These are phyloP conservation scores for Psix sp. DNA, from an alignment of 1,140 invertebrate species.

Conservation along the genomic window DNA sequence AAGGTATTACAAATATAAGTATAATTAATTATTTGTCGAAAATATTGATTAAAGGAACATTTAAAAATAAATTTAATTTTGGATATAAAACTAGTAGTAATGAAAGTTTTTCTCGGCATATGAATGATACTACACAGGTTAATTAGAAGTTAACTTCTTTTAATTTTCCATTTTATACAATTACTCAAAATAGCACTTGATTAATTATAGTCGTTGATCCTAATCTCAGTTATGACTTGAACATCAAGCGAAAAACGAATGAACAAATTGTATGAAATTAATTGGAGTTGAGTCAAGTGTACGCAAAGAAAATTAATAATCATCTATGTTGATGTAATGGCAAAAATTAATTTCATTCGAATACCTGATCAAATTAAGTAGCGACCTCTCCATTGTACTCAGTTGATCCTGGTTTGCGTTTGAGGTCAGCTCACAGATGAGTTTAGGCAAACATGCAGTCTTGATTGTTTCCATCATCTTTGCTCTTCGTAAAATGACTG, in stretches of 20 bases:
- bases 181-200: slow-evolving; percentile 25
- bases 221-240: slow-evolving; percentile 12
- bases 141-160: slow-evolving; percentile 35
- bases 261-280: slow-evolving; percentile 2
- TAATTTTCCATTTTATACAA: slow-evolving; percentile 30
- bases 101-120: too few relatives aligned
- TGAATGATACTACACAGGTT: too few relatives aligned
- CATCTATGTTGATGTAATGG: slow-evolving; percentile 13
- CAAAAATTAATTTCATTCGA: slow-evolving; percentile 41
- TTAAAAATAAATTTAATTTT: too few relatives aligned
- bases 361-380: slow-evolving; percentile 85
- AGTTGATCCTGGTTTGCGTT: slow-evolving; percentile 81
- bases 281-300: neutral
- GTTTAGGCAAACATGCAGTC: slow-evolving; percentile 84
- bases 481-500: slow-evolving; percentile 66
- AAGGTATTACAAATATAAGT: too few relatives aligned
- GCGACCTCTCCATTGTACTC: slow-evolving; percentile 83
- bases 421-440: slow-evolving; percentile 86
- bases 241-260: slow-evolving; percentile 10
- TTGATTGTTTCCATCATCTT: slow-evolving; percentile 77
- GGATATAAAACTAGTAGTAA: too few relatives aligned
- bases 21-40: too few relatives aligned
- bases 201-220: slow-evolving; percentile 40
- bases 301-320: neutral
- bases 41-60: too few relatives aligned